Evolutionary conservation across 2,888 invertebrate species (phyloP).

Genomic region (Macaria liturata): DNA sequence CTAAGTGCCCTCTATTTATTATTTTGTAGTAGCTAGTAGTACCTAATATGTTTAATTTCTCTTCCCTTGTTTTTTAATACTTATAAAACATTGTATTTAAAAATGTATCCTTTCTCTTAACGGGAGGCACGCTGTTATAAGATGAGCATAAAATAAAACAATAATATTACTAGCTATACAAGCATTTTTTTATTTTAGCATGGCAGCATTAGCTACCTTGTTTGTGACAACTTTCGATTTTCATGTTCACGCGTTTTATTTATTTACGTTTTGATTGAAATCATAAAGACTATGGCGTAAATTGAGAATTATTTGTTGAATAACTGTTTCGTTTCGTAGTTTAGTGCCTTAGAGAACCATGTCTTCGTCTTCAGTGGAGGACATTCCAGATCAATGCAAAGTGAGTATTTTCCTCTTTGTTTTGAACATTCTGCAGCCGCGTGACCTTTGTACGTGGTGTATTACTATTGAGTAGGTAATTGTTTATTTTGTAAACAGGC

Average conservation of each 20-base stretch:
- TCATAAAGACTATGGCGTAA: slow-evolving; percentile 49
- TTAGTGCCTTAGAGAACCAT: slow-evolving; percentile 39
- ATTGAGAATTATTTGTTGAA: slow-evolving; percentile 27
- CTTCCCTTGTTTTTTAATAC: no score
- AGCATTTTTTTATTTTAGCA: no score
- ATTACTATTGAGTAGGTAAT: slow-evolving; percentile 3
- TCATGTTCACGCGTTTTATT: slow-evolving; percentile 15
- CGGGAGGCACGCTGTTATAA: no score
- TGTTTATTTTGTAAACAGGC: slow-evolving; percentile 21
- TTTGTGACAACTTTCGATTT: no score
- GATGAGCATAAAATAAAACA: no score
- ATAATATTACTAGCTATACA: no score
- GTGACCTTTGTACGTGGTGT: slow-evolving; percentile 47
- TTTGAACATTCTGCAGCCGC: slow-evolving; percentile 26
- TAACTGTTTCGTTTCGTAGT: slow-evolving; percentile 14
- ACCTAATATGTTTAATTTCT: no score
- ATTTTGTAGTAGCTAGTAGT: no score
- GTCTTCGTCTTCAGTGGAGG: slow-evolving; percentile 74
- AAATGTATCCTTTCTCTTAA: no score
- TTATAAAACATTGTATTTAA: no score
- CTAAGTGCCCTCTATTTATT: no score
- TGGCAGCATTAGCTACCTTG: no score
- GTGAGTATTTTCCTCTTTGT: slow-evolving; percentile 48
- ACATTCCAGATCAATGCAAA: slow-evolving; percentile 71
- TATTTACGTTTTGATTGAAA: slow-evolving; percentile 38